These are phyloP conservation scores for Cyaniris semiargus DNA, from an alignment of 2,888 invertebrate species.

Conservation along the genomic window DNA sequence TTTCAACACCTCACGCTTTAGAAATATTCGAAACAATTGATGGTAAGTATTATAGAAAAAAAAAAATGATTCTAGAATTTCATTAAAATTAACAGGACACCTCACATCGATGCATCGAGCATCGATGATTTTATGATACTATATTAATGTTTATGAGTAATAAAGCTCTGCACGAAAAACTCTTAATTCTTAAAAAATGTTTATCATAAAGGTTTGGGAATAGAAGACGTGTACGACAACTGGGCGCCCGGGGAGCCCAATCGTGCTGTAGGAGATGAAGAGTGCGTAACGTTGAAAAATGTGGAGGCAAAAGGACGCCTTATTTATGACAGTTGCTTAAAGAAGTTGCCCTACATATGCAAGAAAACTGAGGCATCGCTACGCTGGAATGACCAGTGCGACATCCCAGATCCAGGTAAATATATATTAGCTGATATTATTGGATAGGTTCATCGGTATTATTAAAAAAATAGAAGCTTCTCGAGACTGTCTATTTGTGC, in stretches of 20 bases:
- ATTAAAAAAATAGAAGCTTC: too few relatives aligned
- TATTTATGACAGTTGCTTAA: constrained; percentile 54
- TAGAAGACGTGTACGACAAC: constrained; percentile 28
- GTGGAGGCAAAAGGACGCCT: constrained; percentile 51
- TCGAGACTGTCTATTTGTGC: not conserved
- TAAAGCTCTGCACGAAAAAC: too few relatives aligned
- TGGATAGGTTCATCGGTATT: not conserved
- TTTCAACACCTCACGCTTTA: constrained; percentile 52
- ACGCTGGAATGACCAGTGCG: constrained; percentile 60
- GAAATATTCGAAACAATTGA: constrained; percentile 57
- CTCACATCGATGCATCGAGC: too few relatives aligned
- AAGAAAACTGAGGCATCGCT: constrained; percentile 55
- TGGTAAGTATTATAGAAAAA: constrained; percentile 44
- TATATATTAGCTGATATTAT: constrained; percentile 19
- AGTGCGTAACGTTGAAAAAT: not conserved
- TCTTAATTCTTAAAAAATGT: too few relatives aligned
- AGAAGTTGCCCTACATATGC: constrained; percentile 58
- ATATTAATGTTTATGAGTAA: too few relatives aligned
- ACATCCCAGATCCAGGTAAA: constrained; percentile 57
- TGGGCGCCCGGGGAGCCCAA: constrained; percentile 28
- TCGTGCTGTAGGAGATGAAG: not conserved
- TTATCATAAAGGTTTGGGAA: constrained; percentile 11
- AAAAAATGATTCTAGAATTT: not conserved
- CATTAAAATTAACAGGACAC: not conserved
- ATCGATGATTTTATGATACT: too few relatives aligned